Base-by-base conservation (phyloP, 2,888 invertebrate genomes). In the Blomia tropicalis region DNA sequence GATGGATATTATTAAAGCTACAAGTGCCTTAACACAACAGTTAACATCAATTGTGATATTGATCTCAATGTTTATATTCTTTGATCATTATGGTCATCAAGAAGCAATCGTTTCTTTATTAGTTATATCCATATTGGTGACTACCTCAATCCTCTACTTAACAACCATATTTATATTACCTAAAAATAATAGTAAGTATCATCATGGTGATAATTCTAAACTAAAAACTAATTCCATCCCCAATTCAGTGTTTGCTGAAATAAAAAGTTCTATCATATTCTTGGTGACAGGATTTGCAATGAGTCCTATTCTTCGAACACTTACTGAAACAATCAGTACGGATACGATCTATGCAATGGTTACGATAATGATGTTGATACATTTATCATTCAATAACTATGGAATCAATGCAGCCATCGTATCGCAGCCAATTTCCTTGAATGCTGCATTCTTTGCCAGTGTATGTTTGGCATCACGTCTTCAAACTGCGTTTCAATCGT, bases 311-410 rank as follows among this genome's bases (percentile, higher is more conserved):
- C 75, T 93, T 32, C 88, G 93, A 73, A 95, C 92, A 0, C 77
- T 98, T 58, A 96, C 98, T 0, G 89, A 91, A 72, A 91, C 93
- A 0, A 87, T 98, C 1, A 92, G 92, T 71, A 95, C 95, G 0
- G 95, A 98, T 72, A 93, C 96, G 0, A 93, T 98, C 71, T 93
- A 91, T 71, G 88, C 91, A 1, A 88, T 86, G 80, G 82, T 93
- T 0, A 83, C 85, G 23, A 78, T 87, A 17, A 87, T 92, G 82
- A 82, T 95, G 77, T 71, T 87, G 0, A 75, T 87, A 1, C 93
- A 96, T 77, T 77, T 96, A 65, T 80, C 88, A 69, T 92, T 92
- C 72, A 89, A 87, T 71, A 90, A 96, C 73, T 98, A 96, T 71
- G 89, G 88, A 4, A 80, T 88, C 0, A 80, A 82, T 14, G 87